Evolutionary conservation across 2,113 vertebrate genomes (phyloP), one percentile per base, ranked within the genome.

Genomic region (Dascyllus trimaculatus): DNA sequence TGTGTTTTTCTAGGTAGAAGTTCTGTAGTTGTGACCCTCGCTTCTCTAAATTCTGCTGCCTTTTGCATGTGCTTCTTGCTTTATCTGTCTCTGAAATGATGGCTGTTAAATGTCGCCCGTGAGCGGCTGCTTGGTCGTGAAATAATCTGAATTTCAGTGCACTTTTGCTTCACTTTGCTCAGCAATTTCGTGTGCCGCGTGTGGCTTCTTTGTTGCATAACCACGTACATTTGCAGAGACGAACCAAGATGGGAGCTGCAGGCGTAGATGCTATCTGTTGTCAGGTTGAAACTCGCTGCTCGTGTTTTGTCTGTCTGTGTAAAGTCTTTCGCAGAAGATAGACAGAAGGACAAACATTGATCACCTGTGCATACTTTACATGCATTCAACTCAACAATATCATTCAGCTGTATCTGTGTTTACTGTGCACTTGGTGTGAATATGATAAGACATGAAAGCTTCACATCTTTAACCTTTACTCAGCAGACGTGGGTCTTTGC

Each of bases 1-100:
- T 67, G 48, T 51, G 40, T 59, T 25, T 61, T 14, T 45, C 22
- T 43, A 11, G 0, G 26, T 18, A 74, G 26, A 18, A 9, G 4
- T 43, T 54, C 45, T 49, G 6, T 49, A 64, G 45, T 2, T 57
- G 4, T 56, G 15, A 58, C 9, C 52, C 40, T 10, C 11, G 32
- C 48, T 53, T 70, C 60, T 78, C 8, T 49, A 17, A 2, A 49
- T 17, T 19, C 57, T 22, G 61, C 66, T 64, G 22, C 66, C 32
- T 76, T 46, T 45, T 85, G 91, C 85, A 86, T 89, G 83, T 11
- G 69, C 71, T 85, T 78, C 29, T 61, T 1, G 22, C 57, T 67
- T 49, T 10, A 5, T 75, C 32, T 79, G 32, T 74, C 21, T 65
- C 60, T 69, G 45, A 52, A 43, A 11, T 49, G 11, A 8, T 18